A percentile compares a stretch with the other conserved stretches of the same genome.
Conservation (phyloP, 2,888 invertebrate species). For the Amiota mariae region DNA sequence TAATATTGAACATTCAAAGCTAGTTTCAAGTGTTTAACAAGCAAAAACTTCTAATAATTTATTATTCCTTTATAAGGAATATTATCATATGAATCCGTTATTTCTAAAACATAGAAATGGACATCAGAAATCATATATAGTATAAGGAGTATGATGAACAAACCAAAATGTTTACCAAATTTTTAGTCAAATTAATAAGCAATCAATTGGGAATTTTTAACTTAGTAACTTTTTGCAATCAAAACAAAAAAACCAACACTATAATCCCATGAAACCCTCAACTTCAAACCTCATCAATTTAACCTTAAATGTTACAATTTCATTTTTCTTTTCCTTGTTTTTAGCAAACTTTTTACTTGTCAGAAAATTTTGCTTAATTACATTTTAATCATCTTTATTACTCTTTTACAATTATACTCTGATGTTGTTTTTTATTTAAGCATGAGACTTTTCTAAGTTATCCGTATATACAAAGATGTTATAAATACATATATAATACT, state of each 20-base stretch:
- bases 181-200: slow-evolving; percentile 24
- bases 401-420: slow-evolving; percentile 66
- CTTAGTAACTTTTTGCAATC: neutral
- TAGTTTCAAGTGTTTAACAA: no score
- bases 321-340: slow-evolving; percentile 23
- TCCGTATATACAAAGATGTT: slow-evolving; percentile 9
- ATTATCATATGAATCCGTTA: no score
- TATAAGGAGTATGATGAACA: neutral
- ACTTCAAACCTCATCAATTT: slow-evolving; percentile 22
- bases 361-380: slow-evolving; percentile 66
- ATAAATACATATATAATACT: neutral
- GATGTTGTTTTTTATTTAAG: no score
- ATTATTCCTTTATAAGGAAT: no score
- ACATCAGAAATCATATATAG: no score
- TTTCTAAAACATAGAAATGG: no score
- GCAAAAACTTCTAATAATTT: no score
- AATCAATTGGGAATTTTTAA: slow-evolving; percentile 20
- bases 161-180: slow-evolving; percentile 7
- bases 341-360: slow-evolving; percentile 40
- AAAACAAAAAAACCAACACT: neutral
- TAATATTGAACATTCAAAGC: no score
- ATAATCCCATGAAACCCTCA: neutral
- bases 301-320: slow-evolving; percentile 20
- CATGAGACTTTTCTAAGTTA: slow-evolving; percentile 16
- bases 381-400: slow-evolving; percentile 71